Conservation (phyloP, 1,140 invertebrate species). For the Adoxophyes honmai region DNA sequence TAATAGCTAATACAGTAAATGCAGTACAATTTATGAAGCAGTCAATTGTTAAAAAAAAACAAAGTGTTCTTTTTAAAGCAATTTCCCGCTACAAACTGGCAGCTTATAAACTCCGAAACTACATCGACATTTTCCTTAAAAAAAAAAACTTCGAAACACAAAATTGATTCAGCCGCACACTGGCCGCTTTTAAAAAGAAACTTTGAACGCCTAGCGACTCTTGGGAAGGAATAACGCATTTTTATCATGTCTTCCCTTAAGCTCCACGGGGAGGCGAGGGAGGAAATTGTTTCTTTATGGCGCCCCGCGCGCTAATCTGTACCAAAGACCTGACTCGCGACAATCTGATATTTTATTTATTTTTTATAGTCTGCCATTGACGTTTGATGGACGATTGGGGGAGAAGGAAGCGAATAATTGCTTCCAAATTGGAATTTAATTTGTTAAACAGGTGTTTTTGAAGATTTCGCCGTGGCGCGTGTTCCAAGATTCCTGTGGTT, state of each 20-base stretch:
- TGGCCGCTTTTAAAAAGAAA: conserved; percentile 1
- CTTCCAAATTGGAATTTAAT: conserved; percentile 39
- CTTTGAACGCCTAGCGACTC: background rate
- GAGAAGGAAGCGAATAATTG: conserved; percentile 23
- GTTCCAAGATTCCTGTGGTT: too few species aligned
- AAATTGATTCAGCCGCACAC: too few species aligned
- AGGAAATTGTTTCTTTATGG: conserved; percentile 74
- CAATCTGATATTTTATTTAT: conserved; percentile 71
- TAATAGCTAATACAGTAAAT: too few species aligned
- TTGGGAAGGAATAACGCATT: conserved; percentile 46
- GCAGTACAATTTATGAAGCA: too few species aligned
- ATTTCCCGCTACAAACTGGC: too few species aligned
- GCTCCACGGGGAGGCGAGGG: conserved; percentile 40
- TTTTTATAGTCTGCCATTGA: conserved; percentile 66
- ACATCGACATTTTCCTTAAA: too few species aligned
- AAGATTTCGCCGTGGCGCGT: too few species aligned
- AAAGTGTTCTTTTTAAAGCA: too few species aligned
- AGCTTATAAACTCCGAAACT: too few species aligned
- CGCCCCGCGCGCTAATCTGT: conserved; percentile 65
- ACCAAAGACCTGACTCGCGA: conserved; percentile 30
- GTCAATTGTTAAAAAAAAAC: too few species aligned
- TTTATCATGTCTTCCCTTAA: conserved; percentile 66
- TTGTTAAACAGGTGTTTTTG: too few species aligned
- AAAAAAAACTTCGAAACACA: too few species aligned
- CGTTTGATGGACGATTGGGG: conserved; percentile 52